Percentiles rank a stretch among this genome's conserved stretches.
These are phyloP conservation scores for Heliconius hewitsoni DNA, from an alignment of 1,140 invertebrate species.

Conservation along the genomic window DNA sequence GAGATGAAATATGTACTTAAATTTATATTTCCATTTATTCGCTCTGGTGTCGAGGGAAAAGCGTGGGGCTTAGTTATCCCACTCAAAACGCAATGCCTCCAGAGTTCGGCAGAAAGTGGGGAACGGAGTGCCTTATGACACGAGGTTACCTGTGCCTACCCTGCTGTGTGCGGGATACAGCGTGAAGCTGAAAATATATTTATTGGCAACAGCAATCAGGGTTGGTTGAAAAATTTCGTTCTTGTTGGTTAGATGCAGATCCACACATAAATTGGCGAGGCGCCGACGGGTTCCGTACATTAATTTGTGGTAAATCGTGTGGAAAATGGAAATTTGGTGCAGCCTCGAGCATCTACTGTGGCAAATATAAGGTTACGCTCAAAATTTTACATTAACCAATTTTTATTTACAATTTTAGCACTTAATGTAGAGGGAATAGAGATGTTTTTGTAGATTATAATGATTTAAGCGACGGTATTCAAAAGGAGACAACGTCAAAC, in stretches of 20 bases:
- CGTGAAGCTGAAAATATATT: neutral
- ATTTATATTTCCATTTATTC: too few relatives aligned
- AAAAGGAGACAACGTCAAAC: slow-evolving; percentile 41
- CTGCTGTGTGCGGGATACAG: too few relatives aligned
- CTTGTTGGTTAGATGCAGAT: slow-evolving; percentile 72
- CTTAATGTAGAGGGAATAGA: slow-evolving; percentile 15
- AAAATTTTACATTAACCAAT: neutral
- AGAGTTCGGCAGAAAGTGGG: too few relatives aligned
- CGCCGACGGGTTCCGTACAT: slow-evolving; percentile 73
- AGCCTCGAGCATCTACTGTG: slow-evolving; percentile 60
- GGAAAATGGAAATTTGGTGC: slow-evolving; percentile 81
- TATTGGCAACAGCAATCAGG: slow-evolving; percentile 50
- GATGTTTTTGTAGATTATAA: slow-evolving; percentile 23
- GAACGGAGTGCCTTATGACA: too few relatives aligned
- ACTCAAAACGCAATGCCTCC: too few relatives aligned
- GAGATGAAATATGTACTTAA: too few relatives aligned
- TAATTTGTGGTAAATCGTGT: slow-evolving; percentile 79
- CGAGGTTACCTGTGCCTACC: too few relatives aligned
- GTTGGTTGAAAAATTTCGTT: slow-evolving; percentile 59
- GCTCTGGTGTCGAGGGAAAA: too few relatives aligned
- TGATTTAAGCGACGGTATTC: neutral
- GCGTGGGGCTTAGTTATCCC: too few relatives aligned
- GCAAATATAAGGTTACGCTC: slow-evolving; percentile 45
- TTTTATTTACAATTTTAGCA: neutral
- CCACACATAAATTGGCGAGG: slow-evolving; percentile 71